Percentiles rank a stretch among this genome's conserved stretches.
These are phyloP conservation scores for Accipiter virgatus DNA, from an alignment of 2,113 vertebrate genomes.

Conservation along the genomic window DNA sequence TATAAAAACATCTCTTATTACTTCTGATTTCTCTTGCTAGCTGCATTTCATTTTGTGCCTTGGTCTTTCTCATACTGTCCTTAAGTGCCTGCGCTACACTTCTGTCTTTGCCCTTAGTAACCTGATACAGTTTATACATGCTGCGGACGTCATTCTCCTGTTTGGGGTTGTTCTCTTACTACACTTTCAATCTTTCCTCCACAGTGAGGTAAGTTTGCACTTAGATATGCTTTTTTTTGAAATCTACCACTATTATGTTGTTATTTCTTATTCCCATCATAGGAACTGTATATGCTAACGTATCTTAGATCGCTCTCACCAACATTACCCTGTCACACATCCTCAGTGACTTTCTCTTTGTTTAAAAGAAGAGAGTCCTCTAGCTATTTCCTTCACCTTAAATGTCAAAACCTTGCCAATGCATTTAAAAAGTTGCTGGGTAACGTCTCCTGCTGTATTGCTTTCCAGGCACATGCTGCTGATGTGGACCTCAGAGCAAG, in stretches of 20 bases:
- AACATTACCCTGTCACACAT: not conserved
- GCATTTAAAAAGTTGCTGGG: not conserved
- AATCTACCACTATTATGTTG: not conserved
- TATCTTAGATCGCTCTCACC: not conserved
- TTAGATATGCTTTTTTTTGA: not conserved
- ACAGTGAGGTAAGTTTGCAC: not conserved
- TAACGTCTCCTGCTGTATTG: not conserved
- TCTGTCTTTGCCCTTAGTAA: not conserved
- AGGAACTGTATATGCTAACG: not conserved
- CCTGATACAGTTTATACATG: not conserved
- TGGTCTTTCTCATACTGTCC: not conserved
- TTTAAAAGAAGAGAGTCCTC: not conserved
- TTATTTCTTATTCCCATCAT: not conserved
- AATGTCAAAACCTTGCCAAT: not conserved
- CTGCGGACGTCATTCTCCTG: not conserved
- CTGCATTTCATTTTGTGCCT: not conserved
- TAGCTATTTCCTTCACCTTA: not conserved
- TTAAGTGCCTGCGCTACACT: not conserved
- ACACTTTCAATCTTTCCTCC: not conserved
- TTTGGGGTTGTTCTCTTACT: not conserved
- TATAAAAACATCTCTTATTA: not conserved
- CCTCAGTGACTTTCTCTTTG: not conserved
- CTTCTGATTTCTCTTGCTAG: not conserved
- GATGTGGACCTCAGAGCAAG: not conserved
- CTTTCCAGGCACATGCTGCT: not conserved